phyloP scores from a whole-genome alignment of 1,140 invertebrate species.

The Chionoecetes opilio region DNA sequence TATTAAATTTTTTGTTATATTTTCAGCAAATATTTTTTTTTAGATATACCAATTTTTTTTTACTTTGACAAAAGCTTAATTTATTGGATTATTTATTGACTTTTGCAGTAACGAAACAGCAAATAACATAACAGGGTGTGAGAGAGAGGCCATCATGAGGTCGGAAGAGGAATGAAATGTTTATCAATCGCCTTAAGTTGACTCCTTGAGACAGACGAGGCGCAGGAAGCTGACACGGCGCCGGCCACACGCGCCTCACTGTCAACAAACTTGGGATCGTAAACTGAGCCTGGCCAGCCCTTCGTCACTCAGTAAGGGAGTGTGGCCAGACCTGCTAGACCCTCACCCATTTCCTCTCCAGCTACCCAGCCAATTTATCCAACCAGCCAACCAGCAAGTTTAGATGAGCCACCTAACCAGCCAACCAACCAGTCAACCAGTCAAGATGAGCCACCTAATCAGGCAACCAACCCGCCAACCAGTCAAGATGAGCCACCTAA shows the following conservation, averaged over 20 bases:
- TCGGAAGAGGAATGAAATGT: constrained; percentile 10
- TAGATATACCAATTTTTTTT: too few relatives aligned
- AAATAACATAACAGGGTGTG: not conserved
- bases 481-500: too few relatives aligned
- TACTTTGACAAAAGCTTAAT: too few relatives aligned
- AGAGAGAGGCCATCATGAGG: not conserved
- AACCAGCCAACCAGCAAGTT: too few relatives aligned
- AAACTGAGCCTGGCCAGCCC: not conserved
- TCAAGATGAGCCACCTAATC: not conserved
- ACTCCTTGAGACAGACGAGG: constrained; percentile 6
- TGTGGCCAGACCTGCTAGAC: not conserved
- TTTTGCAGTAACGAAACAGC: not conserved
- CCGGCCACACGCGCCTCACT: constrained; percentile 21
- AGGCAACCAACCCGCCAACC: not conserved
- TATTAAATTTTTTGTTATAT: not conserved
- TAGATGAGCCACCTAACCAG: too few relatives aligned
- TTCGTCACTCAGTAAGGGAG: not conserved
- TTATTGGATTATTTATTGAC: too few relatives aligned
- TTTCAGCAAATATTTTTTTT: not conserved
- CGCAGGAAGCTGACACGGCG: not conserved
- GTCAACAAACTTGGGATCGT: constrained; percentile 16
- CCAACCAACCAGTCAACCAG: not conserved
- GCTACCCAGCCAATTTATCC: not conserved
- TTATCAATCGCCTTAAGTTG: constrained; percentile 9
- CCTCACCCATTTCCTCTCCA: not conserved